Base-by-base conservation (phyloP, 2,797 vertebrate species). In the Oreochromis grahami region DNA sequence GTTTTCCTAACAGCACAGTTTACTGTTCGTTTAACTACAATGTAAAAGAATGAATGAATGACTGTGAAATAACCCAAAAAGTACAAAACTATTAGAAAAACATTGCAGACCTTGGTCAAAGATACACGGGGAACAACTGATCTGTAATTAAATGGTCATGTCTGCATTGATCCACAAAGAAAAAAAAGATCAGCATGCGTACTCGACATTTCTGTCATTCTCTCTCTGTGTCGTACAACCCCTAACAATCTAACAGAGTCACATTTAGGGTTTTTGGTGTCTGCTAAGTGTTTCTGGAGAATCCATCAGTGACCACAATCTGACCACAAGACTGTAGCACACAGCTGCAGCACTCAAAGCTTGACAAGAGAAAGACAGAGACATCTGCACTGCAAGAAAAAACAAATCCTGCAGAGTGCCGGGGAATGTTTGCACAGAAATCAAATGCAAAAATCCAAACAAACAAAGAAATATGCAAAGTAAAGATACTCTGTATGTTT, bases 271-370 rank as follows among this genome's bases (percentile, higher is more conserved):
- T n/a, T 74, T 60, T 29, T 36, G n/a, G 24, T 58, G 56, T 78
- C 60, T 53, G 38, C 6, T 81, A 19, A 26, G 52, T 45, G 12
- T 81, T 53, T 76, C 78, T 81, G 84, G 78, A 88, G 76, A 79
- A 81, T 81, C 76, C 78, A 88, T 81, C 65, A 86, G 51, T 9
- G 74, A 65, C 83, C 70, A 77, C 76, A 76, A 56, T 24, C 68
- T 36, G 29, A 81, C 85, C 78, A 48, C 45, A 77, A 29, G 50
- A 70, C 50, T 68, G 68, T 15, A 76, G 68, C 34, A 24, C 43
- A 63, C 68, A 65, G 83, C 58, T 78, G 80, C 51, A 74, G 5
- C 70, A 6, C 45, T 74, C 26, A n/a, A 74, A 74, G 15, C 68
- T 32, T 50, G 68, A 50, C 43, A 50, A 74, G 70, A 74, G 17